Conservation (phyloP, 2,113 vertebrate species). For the Loxodonta africana region DNA sequence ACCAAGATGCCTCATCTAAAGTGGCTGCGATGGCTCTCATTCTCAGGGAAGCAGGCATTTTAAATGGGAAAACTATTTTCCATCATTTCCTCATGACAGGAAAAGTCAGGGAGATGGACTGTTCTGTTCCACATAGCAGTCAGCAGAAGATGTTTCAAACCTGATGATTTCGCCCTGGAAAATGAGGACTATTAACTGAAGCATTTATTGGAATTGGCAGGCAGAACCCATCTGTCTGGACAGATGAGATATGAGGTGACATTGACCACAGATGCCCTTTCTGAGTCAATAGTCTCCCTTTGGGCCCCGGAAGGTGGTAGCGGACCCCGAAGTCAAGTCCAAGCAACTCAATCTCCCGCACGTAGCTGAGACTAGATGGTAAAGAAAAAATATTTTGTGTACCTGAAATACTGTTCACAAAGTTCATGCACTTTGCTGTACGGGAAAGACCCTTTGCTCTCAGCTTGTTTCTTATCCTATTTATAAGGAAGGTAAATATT, state of each 20-base stretch:
- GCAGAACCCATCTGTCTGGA: slow-evolving; percentile 36
- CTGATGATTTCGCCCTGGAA: slow-evolving; percentile 67
- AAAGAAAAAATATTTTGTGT: neutral
- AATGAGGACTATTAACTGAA: slow-evolving; percentile 62
- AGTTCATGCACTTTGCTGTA: neutral
- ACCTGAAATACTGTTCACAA: neutral
- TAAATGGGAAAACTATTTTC: slow-evolving; percentile 64
- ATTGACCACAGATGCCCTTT: neutral
- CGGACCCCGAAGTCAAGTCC: slow-evolving; percentile 8
- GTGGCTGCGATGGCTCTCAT: neutral
- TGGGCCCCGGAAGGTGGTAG: neutral
- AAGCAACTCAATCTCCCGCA: neutral
- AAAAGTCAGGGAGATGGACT: slow-evolving; percentile 68
- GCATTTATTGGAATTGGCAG: slow-evolving; percentile 64
- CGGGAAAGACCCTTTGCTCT: neutral
- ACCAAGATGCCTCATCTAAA: slow-evolving; percentile 35
- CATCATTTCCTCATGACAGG: slow-evolving; percentile 66
- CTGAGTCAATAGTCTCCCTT: neutral
- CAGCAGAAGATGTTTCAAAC: slow-evolving; percentile 59
- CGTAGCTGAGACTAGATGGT: neutral
- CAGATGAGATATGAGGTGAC: neutral
- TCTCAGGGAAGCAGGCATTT: slow-evolving; percentile 57
- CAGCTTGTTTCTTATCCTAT: neutral
- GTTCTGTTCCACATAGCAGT: slow-evolving; percentile 41
- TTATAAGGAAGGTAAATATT: slow-evolving; percentile 4